Evolutionary conservation across 2,113 vertebrate genomes (phyloP).

Genomic region (Kryptolebias marmoratus): DNA sequence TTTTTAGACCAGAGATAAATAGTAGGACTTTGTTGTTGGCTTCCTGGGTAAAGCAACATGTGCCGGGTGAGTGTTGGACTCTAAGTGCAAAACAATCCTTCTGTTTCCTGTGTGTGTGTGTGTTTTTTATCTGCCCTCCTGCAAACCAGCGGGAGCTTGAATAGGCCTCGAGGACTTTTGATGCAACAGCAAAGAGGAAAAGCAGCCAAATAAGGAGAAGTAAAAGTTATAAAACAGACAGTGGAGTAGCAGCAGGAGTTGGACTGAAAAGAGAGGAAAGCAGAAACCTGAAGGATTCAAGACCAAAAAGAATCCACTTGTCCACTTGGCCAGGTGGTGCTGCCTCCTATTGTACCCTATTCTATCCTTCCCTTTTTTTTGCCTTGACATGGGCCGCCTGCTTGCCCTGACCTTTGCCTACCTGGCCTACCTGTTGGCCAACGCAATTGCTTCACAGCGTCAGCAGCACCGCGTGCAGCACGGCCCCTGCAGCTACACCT

Average conservation of each 20-base stretch:
- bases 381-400: conserved; percentile 70
- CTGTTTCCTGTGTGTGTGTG: conserved; percentile 46
- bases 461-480: conserved; percentile 82
- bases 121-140: conserved; percentile 41
- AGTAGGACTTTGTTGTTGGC: conserved; percentile 54
- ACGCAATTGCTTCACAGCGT: conserved; percentile 57
- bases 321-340: conserved; percentile 39
- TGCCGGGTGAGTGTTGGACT: conserved; percentile 50
- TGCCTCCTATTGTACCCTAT: conserved; percentile 4
- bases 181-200: conserved; percentile 49
- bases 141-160: conserved; percentile 40
- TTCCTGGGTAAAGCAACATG: conserved; percentile 66
- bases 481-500: conserved; percentile 85
- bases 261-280: conserved; percentile 28
- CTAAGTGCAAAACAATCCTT: conserved; percentile 65
- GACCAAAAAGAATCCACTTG: conserved; percentile 5
- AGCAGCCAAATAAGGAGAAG: conserved; percentile 40
- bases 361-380: conserved; percentile 2
- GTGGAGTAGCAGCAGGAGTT: conserved; percentile 35
- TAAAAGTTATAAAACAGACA: conserved; percentile 40
- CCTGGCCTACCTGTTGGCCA: conserved; percentile 70
- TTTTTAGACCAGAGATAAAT: conserved; percentile 62
- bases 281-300: conserved; percentile 7
- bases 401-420: conserved; percentile 62
- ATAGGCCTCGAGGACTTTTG: conserved; percentile 42